phyloP scores from a whole-genome alignment of 2,113 vertebrate species.

The Rallus limicola region DNA sequence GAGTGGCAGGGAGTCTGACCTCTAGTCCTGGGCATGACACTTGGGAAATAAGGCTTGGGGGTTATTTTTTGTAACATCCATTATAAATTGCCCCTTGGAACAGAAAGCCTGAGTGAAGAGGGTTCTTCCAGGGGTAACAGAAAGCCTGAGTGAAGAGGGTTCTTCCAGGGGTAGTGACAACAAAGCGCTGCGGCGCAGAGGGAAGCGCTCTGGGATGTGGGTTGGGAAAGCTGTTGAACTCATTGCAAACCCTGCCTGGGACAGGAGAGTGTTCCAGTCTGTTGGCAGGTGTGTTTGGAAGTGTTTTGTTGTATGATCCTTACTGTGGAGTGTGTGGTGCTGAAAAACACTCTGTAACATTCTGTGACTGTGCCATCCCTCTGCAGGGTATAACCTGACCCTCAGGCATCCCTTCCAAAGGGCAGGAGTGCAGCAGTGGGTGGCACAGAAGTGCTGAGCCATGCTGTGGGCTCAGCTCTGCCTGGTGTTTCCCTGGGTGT shows the following conservation, averaged over 20 bases:
- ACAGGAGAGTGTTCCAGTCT: neutral
- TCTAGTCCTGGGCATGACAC: neutral
- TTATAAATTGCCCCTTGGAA: neutral
- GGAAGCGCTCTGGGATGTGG: too few species aligned
- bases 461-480: neutral
- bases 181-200: too few species aligned
- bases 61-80: neutral
- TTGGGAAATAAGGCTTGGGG: neutral
- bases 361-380: neutral
- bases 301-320: neutral
- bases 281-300: neutral
- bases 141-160: neutral
- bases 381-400: neutral
- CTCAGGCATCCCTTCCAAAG: neutral
- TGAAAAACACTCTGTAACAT: neutral
- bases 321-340: neutral
- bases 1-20: too few species aligned
- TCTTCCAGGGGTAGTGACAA: neutral
- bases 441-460: neutral
- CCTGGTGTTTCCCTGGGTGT: neutral
- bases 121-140: neutral
- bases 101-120: neutral
- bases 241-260: too few species aligned
- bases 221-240: too few species aligned
- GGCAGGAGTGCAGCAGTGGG: rapidly evolving